A percentile compares a stretch with the other conserved stretches of the same genome.
Evolutionary conservation across 2,888 invertebrate genomes (phyloP).

Genomic region (Charanyca ferruginea): DNA sequence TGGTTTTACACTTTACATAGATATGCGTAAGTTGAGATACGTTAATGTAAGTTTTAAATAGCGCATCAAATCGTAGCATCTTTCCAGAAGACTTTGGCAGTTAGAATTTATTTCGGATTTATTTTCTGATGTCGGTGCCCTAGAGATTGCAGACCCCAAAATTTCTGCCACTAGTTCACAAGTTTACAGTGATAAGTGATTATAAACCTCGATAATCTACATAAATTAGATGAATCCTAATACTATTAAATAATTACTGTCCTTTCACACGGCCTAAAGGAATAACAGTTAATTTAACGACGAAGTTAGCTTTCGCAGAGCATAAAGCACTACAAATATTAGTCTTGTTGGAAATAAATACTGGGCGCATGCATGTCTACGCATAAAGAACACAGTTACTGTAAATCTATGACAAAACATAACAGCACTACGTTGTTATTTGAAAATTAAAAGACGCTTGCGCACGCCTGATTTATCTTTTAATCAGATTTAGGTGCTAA

Average conservation of each 20-base stretch:
- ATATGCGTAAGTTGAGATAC: too few relatives aligned
- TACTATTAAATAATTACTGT: background rate
- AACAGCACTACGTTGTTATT: background rate
- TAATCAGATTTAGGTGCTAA: background rate
- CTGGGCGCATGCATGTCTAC: slow-evolving; percentile 33
- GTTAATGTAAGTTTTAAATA: too few relatives aligned
- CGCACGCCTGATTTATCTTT: background rate
- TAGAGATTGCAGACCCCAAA: too few relatives aligned
- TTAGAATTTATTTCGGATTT: too few relatives aligned
- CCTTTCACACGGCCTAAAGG: slow-evolving; percentile 12
- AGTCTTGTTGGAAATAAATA: slow-evolving; percentile 4
- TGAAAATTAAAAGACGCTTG: background rate
- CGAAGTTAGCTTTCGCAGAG: slow-evolving; percentile 21
- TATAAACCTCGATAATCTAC: too few relatives aligned
- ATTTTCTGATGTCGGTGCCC: too few relatives aligned
- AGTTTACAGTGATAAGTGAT: too few relatives aligned
- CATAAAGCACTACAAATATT: slow-evolving; percentile 35
- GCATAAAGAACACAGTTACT: slow-evolving; percentile 13
- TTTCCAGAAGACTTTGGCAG: too few relatives aligned
- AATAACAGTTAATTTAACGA: slow-evolving; percentile 19
- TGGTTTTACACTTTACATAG: background rate
- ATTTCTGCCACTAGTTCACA: too few relatives aligned
- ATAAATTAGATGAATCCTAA: background rate
- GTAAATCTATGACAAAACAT: slow-evolving; percentile 1
- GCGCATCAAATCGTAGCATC: too few relatives aligned